phyloP scores from a whole-genome alignment of 2,888 invertebrate species.

The Perizoma flavofasciatum region DNA sequence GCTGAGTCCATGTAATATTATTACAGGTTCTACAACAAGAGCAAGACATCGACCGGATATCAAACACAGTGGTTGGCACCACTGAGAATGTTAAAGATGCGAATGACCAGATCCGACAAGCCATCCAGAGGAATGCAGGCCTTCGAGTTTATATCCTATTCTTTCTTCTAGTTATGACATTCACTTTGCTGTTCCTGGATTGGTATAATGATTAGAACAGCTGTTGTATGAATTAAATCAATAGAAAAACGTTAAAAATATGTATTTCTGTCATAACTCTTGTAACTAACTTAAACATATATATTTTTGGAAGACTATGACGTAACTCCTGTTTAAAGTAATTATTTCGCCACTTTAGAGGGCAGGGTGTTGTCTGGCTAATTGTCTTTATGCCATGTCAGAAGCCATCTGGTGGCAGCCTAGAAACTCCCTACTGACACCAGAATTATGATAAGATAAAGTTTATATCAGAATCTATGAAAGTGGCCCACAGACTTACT shows the following conservation, averaged over 20 bases:
- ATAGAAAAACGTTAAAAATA: background rate
- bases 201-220: conserved; percentile 95
- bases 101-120: conserved; percentile 98
- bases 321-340: too few species aligned
- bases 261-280: background rate
- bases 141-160: conserved; percentile 97
- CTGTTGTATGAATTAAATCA: background rate
- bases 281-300: too few species aligned
- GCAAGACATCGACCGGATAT: conserved; percentile 95
- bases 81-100: conserved; percentile 98
- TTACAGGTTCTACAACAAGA: conserved; percentile 93
- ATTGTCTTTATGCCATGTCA: too few species aligned
- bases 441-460: too few species aligned
- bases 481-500: too few species aligned
- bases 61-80: conserved; percentile 93
- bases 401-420: too few species aligned
- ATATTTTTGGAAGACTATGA: too few species aligned
- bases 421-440: too few species aligned
- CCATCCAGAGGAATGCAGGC: conserved; percentile 98
- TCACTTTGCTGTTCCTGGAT: conserved; percentile 97
- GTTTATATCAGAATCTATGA: too few species aligned
- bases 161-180: conserved; percentile 97
- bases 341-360: too few species aligned
- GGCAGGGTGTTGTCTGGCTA: too few species aligned
- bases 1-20: conserved; percentile 4